These are phyloP conservation scores for Campopleginae sp. DNA, from an alignment of 2,888 invertebrate genomes.

Conservation along the genomic window DNA sequence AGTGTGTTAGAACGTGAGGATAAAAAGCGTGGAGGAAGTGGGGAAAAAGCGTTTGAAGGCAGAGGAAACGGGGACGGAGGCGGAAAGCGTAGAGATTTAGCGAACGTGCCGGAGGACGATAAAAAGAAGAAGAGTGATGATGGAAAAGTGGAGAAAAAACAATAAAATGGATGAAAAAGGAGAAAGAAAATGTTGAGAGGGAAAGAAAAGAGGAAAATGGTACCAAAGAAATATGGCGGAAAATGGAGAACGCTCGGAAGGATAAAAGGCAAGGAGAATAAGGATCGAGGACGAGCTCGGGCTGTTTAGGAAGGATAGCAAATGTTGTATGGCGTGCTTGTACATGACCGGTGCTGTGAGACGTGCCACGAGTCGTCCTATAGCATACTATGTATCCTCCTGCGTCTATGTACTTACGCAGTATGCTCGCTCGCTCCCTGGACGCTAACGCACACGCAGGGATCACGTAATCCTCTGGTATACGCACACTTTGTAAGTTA, in stretches of 20 bases:
- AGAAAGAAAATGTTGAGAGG: constrained; percentile 19
- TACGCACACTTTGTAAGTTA: constrained; percentile 19
- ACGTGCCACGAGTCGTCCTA: constrained; percentile 53
- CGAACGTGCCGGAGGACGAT: constrained; percentile 30
- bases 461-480: constrained; percentile 17
- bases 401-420: constrained; percentile 48
- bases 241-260: constrained; percentile 5
- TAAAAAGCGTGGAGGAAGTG: not conserved
- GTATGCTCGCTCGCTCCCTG: constrained; percentile 32
- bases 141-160: constrained; percentile 51
- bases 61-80: constrained; percentile 35
- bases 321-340: constrained; percentile 54
- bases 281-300: constrained; percentile 46
- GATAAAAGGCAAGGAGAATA: constrained; percentile 6
- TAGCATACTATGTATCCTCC: constrained; percentile 59
- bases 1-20: not conserved
- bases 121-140: constrained; percentile 38
- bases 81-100: constrained; percentile 44
- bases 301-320: not conserved
- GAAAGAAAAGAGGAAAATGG: constrained; percentile 39
- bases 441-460: constrained; percentile 36
- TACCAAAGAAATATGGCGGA: constrained; percentile 28
- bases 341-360: constrained; percentile 54
- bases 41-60: not conserved
- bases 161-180: constrained; percentile 50